Base-by-base conservation (phyloP, 2,797 vertebrate species). In the Sebastes taczanowskii region DNA sequence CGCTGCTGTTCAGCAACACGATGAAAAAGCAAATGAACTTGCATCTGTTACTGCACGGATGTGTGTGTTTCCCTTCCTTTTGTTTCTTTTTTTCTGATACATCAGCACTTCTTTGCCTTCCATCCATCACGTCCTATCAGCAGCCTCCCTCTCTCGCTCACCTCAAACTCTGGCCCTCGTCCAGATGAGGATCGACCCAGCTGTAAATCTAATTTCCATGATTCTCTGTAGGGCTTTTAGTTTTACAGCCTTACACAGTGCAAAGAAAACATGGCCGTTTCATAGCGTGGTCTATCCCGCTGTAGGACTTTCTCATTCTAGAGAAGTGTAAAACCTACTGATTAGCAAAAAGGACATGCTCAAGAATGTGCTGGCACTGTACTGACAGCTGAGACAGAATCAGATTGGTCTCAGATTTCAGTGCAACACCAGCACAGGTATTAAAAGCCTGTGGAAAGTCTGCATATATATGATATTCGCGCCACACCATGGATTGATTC, bases 191-290 rank as follows among this genome's bases (percentile, higher is more conserved):
- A 94, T 95, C 88, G 92, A 95, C 83, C 91, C 83, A 84, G 81
- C 79, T 81, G 88, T 92, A 93, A 95, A 95, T 95, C 92, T 90
- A 92, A 95, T 94, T 93, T 91, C 86, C 86, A 86, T 68, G 90
- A 94, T 92, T 93, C 92, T 95, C 93, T 87, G 82, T 89, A 89
- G 94, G 88, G 92, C 92, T 93, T 94, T 95, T 94, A 94, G 91
- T 92, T 94, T 93, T 91, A 94, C 90, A 82, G 90, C 89, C 82
- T 89, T 67, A 80, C 81, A 80, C 86, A 55, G 78, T 71, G 84
- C 78, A 93, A 90, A 84, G 90, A 90, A 93, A 94, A 93, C 92
- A 94, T 77, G 77, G 74, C 80, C 69, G 79, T 81, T 83, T 85
- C 71, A 78, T 58, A 84, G 32, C 27, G 32, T 3, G 56, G 65